These are phyloP conservation scores for Lepeophtheirus nordmannii DNA, from an alignment of 2,888 invertebrate genomes.

Conservation along the genomic window DNA sequence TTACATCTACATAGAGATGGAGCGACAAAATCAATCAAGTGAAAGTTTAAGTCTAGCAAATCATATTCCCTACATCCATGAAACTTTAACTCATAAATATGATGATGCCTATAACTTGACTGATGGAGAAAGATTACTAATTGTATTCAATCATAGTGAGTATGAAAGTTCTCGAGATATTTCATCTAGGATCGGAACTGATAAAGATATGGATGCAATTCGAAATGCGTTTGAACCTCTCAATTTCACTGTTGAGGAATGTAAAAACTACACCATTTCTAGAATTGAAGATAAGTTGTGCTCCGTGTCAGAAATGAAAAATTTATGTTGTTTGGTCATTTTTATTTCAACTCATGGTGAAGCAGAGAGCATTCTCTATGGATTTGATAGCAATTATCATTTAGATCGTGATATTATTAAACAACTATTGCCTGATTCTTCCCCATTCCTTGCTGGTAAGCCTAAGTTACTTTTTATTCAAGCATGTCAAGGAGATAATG, in stretches of 20 bases:
- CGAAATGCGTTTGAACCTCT: background rate
- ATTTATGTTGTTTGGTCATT: constrained; percentile 2
- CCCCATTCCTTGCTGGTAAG: background rate
- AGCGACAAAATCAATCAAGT: no score
- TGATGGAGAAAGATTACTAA: background rate
- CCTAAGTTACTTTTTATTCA: background rate
- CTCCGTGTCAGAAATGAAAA: background rate
- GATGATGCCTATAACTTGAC: background rate
- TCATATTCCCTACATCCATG: no score
- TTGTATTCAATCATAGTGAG: background rate
- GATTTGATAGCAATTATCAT: background rate
- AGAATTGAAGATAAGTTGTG: background rate
- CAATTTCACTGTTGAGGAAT: background rate
- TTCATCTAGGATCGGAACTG: background rate
- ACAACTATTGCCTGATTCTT: background rate
- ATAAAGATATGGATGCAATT: background rate
- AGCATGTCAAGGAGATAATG: background rate
- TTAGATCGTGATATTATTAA: background rate
- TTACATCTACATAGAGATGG: no score
- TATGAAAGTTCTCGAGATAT: background rate
- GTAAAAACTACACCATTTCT: background rate
- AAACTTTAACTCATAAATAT: background rate
- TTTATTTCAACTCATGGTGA: background rate
- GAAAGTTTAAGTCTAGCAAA: no score
- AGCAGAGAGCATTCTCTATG: background rate